Conservation (phyloP, 2,888 invertebrate species). For the Hetaerina titia region DNA sequence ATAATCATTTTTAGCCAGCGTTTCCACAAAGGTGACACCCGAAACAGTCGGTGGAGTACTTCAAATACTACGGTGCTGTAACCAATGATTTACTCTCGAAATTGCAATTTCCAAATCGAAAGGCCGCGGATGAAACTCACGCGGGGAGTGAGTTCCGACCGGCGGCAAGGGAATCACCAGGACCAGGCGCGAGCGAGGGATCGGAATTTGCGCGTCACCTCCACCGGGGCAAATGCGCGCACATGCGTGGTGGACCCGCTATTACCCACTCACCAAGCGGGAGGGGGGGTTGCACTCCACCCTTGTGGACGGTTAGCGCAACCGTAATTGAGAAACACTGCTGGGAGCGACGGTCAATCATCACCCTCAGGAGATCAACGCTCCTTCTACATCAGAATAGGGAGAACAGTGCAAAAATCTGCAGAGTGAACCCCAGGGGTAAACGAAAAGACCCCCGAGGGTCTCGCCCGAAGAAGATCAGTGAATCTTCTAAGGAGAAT, state of each 20-base stretch:
- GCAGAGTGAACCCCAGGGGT: neutral
- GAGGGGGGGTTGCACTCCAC: neutral
- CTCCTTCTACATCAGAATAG: neutral
- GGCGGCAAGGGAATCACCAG: neutral
- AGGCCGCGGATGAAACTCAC: neutral
- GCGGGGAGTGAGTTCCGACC: neutral
- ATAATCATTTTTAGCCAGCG: too few relatives aligned
- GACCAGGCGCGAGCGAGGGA: neutral
- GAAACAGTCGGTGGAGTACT: too few relatives aligned
- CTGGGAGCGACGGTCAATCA: neutral
- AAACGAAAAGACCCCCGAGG: neutral
- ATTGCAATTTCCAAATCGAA: neutral
- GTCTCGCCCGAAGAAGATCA: too few relatives aligned
- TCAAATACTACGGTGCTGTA: too few relatives aligned
- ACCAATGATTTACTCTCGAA: neutral
- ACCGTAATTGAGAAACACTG: neutral
- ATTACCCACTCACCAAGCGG: neutral
- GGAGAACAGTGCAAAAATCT: neutral
- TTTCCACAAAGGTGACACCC: too few relatives aligned
- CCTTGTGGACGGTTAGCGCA: neutral
- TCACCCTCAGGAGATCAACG: neutral
- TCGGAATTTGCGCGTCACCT: neutral
- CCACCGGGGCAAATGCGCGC: neutral
- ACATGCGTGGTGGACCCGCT: neutral
- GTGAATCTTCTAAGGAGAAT: too few relatives aligned